phyloP scores from a whole-genome alignment of 2,113 vertebrate genomes.

The rat (Rattus norvegicus) region GRCr8 NC_086023.1:149066501-149067000 shows the following conservation, averaged over 20 bases:
- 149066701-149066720: background rate
- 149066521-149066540: background rate
- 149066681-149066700: background rate
- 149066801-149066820: background rate
- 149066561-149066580: background rate
- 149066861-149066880: background rate
- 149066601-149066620: background rate
- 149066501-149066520: no score
- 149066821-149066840: background rate
- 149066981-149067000: background rate
- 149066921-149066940: background rate
- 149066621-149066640: background rate
- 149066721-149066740: background rate
- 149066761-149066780: background rate
- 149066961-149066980: background rate
- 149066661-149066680: background rate
- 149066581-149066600: no score
- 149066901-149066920: background rate
- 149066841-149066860: no score
- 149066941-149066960: background rate
- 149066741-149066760: background rate
- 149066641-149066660: background rate
- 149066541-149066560: background rate
- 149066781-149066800: background rate
- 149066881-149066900: background rate